These are phyloP conservation scores for Acronicta aceris DNA, from an alignment of 2,888 invertebrate genomes.

Conservation along the genomic window DNA sequence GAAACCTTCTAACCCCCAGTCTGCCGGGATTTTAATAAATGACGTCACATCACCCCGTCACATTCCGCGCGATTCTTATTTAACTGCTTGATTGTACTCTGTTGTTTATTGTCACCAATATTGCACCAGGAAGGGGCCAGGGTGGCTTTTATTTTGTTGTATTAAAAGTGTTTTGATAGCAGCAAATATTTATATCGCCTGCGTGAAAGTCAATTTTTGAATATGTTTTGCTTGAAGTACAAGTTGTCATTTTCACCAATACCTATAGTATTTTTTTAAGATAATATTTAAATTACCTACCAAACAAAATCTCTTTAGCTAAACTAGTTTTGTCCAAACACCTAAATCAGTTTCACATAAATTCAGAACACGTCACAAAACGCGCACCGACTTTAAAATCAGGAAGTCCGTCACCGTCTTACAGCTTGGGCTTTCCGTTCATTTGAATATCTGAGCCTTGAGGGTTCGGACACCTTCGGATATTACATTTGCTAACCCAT, in stretches of 20 bases:
- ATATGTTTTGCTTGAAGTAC: background rate
- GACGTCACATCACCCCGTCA: constrained; percentile 69
- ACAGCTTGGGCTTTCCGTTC: constrained; percentile 61
- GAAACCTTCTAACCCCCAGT: constrained; percentile 46
- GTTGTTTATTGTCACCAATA: constrained; percentile 86
- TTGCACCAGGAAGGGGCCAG: constrained; percentile 64
- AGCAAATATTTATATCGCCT: constrained; percentile 20
- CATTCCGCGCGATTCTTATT: constrained; percentile 82
- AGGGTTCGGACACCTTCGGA: constrained; percentile 81
- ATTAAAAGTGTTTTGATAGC: constrained; percentile 34
- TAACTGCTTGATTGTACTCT: constrained; percentile 83
- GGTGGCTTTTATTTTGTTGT: constrained; percentile 25
- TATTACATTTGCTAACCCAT: constrained; percentile 88
- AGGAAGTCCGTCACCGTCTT: constrained; percentile 70
- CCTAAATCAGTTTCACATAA: constrained; percentile 42
- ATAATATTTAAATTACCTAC: no score
- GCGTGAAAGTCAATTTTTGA: background rate
- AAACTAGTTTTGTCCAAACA: constrained; percentile 17
- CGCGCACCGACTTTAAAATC: constrained; percentile 67
- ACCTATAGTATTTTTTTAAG: no score
- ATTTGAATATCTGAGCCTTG: constrained; percentile 77
- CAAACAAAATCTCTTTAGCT: background rate
- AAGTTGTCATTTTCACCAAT: no score
- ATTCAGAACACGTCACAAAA: constrained; percentile 51
- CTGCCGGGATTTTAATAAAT: constrained; percentile 78